Evolutionary conservation across 2,888 invertebrate species (phyloP), one percentile per base, ranked within the genome.

Genomic region (Sphaeridia pumilis): DNA sequence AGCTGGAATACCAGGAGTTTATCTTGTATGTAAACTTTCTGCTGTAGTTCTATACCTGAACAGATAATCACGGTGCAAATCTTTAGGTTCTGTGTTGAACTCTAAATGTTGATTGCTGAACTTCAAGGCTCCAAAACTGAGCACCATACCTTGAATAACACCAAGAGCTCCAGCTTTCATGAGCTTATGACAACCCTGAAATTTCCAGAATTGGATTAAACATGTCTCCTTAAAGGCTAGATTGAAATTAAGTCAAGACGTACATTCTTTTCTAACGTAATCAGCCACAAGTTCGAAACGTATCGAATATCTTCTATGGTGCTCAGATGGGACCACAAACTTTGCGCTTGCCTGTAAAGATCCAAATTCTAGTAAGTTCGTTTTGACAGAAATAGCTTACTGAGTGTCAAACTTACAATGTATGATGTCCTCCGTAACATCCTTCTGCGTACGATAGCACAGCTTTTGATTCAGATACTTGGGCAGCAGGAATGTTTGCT

Each of bases 71-170:
- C 93, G 75, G 70, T 94, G 92, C 49, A 94, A 74, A 70, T 88
- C 87, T 64, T 86, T 84, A 0, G 93, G 93, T 69, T 90, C 86
- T 56, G 87, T 84, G 64, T 84, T 84, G 66, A 92, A 86, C 71
- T 93, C 92, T 54, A 93, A 73, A 70, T 93, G 92, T 66, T 89
- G 86, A 68, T 88, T 83, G 65, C 84, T 87, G 69, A 92, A 93
- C 51, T 84, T 78, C 57, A 90, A 77, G 45, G 84, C 84, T 2
- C 89, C 89, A 65, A 92, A 82, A 69, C 90, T 90, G 1, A 93
- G 73, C 20, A 92, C 78, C 79, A 92, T 85, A 1, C 90, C 90
- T 72, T 92, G 90, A 54, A 86, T 79, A 0, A 88, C 84, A 4
- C 90, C 90, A 58, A 84, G 82, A 0, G 88, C 86, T 42, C 89